Evolutionary conservation across 2,888 invertebrate species (phyloP).

Genomic region (Troilus luridus): DNA sequence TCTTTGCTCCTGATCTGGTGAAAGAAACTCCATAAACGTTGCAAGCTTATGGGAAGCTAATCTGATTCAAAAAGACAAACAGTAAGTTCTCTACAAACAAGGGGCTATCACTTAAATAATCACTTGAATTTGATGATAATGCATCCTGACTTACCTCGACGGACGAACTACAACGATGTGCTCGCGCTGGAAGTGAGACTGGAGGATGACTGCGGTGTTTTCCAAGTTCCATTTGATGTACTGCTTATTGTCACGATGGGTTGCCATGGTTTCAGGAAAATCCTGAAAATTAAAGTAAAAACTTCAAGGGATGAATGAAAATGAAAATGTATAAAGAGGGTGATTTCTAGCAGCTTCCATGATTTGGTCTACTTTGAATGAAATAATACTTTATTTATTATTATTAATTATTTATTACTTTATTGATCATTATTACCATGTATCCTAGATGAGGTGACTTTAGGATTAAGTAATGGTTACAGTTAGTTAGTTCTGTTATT

Average conservation of each 20-base stretch:
- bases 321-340: neutral
- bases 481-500: too few species aligned
- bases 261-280: slow-evolving; percentile 86
- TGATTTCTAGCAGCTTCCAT: too few species aligned
- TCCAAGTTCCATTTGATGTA: slow-evolving; percentile 88
- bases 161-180: slow-evolving; percentile 83
- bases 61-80: slow-evolving; percentile 65
- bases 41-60: slow-evolving; percentile 68
- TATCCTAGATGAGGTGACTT: too few species aligned
- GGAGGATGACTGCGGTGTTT: slow-evolving; percentile 79
- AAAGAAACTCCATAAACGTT: slow-evolving; percentile 67
- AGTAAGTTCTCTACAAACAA: slow-evolving; percentile 58
- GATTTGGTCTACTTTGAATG: too few species aligned
- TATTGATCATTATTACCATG: too few species aligned
- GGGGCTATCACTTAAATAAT: slow-evolving; percentile 61
- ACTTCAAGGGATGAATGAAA: neutral
- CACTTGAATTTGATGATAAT: neutral
- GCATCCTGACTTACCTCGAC: slow-evolving; percentile 73
- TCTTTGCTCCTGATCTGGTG: slow-evolving; percentile 67
- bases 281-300: slow-evolving; percentile 73
- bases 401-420: too few species aligned
- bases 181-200: slow-evolving; percentile 78
- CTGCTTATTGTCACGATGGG: slow-evolving; percentile 81
- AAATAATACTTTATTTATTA: too few species aligned
- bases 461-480: too few species aligned